Evolutionary conservation across 2,797 vertebrate genomes (phyloP).

Genomic region (Pangasius krempfi): DNA sequence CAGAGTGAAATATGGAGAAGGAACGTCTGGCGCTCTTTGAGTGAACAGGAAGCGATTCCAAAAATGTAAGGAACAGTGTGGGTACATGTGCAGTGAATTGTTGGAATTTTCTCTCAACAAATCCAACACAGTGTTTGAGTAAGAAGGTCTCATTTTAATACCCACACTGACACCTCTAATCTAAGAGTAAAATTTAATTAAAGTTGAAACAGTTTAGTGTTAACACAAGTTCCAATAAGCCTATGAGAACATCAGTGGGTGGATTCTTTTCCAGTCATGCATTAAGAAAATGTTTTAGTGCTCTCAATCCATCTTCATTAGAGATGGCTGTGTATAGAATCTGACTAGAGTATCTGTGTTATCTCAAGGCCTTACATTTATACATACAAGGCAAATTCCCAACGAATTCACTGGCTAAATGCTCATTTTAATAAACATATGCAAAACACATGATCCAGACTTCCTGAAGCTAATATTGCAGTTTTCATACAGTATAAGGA

Average conservation of each 20-base stretch:
- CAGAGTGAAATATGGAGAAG: neutral
- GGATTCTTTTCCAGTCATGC: neutral
- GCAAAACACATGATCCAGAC: neutral
- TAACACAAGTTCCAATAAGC: neutral
- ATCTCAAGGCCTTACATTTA: neutral
- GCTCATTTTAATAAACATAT: neutral
- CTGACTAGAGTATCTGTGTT: neutral
- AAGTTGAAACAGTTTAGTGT: neutral
- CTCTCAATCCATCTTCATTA: neutral
- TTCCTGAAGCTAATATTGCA: neutral
- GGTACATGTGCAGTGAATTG: neutral
- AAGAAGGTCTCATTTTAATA: neutral
- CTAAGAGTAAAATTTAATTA: neutral
- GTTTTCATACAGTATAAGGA: neutral
- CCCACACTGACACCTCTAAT: neutral
- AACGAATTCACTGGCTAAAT: neutral
- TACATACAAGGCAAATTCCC: neutral
- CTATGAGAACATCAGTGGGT: neutral
- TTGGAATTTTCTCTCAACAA: neutral
- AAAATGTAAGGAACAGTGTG: neutral
- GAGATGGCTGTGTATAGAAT: neutral
- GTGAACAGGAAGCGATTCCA: neutral
- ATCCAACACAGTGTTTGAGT: neutral
- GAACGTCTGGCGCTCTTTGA: neutral
- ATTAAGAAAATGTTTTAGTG: neutral